phyloP scores from a whole-genome alignment of 2,888 invertebrate species.

The Dinocampus coccinellae region DNA sequence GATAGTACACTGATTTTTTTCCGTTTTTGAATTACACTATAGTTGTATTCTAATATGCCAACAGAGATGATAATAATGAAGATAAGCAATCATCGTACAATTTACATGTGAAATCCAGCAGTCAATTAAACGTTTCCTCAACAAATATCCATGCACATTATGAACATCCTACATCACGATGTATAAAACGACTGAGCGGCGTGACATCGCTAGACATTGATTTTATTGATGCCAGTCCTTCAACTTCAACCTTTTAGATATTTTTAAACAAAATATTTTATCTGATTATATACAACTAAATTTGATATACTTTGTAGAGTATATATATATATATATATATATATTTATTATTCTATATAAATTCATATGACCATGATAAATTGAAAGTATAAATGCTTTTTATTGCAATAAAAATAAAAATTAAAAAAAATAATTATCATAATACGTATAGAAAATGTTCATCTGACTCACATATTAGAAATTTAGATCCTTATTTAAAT shows the following conservation, averaged over 20 bases:
- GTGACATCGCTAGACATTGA: conserved; percentile 58
- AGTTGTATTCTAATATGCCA: neutral
- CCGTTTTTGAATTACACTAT: neutral
- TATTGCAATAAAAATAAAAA: conserved; percentile 31
- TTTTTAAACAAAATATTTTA: neutral
- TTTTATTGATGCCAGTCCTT: conserved; percentile 64
- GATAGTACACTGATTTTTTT: neutral
- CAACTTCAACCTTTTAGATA: conserved; percentile 60
- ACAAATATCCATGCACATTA: conserved; percentile 39
- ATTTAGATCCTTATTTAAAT: neutral
- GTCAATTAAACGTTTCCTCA: conserved; percentile 60
- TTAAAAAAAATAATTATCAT: conserved; percentile 36
- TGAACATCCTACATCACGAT: conserved; percentile 53
- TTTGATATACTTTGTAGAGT: neutral
- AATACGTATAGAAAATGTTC: conserved; percentile 12
- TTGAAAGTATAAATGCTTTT: conserved; percentile 42
- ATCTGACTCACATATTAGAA: neutral
- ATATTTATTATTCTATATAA: neutral
- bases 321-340: neutral
- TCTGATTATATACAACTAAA: neutral
- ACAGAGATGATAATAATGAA: conserved; percentile 1
- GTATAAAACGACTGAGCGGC: conserved; percentile 47
- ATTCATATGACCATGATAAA: conserved; percentile 19
- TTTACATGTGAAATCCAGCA: conserved; percentile 44
- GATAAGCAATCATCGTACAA: conserved; percentile 38